phyloP scores from a whole-genome alignment of 2,888 invertebrate species.

The Stomorhina lunata region DNA sequence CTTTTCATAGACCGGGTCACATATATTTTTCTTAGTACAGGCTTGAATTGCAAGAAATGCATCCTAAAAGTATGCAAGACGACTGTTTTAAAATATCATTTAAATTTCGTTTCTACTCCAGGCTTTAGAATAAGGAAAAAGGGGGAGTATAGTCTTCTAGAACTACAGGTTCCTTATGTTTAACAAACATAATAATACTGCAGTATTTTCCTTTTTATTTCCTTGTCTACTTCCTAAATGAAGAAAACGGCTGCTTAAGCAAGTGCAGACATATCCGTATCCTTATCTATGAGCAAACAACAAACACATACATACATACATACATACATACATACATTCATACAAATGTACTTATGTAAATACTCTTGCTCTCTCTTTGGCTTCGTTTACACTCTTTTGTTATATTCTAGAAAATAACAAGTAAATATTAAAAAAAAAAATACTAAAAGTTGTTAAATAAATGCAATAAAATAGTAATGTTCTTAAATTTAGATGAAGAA shows the following conservation, averaged over 20 bases:
- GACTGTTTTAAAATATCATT: too few relatives aligned
- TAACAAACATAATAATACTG: constrained; percentile 43
- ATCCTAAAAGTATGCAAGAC: too few relatives aligned
- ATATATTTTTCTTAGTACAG: neutral
- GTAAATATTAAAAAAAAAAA: neutral
- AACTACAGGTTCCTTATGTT: too few relatives aligned
- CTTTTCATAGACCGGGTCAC: neutral
- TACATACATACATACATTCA: neutral
- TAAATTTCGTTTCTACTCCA: too few relatives aligned
- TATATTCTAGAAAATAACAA: neutral
- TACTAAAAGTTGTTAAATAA: constrained; percentile 44
- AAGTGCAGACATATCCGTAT: constrained; percentile 54
- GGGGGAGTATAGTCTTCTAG: too few relatives aligned
- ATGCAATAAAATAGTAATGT: constrained; percentile 43
- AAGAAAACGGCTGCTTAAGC: constrained; percentile 53
- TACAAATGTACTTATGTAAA: neutral
- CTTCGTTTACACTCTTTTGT: neutral
- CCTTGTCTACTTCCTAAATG: constrained; percentile 34
- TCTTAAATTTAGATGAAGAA: constrained; percentile 33
- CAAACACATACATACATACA: neutral
- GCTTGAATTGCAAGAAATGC: constrained; percentile 37
- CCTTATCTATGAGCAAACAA: constrained; percentile 43
- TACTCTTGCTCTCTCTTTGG: neutral
- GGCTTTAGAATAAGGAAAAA: too few relatives aligned
- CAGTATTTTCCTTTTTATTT: constrained; percentile 39